Evolutionary conservation across 2,797 vertebrate species (phyloP).

Genomic region (Emydoidea blandingii): DNA sequence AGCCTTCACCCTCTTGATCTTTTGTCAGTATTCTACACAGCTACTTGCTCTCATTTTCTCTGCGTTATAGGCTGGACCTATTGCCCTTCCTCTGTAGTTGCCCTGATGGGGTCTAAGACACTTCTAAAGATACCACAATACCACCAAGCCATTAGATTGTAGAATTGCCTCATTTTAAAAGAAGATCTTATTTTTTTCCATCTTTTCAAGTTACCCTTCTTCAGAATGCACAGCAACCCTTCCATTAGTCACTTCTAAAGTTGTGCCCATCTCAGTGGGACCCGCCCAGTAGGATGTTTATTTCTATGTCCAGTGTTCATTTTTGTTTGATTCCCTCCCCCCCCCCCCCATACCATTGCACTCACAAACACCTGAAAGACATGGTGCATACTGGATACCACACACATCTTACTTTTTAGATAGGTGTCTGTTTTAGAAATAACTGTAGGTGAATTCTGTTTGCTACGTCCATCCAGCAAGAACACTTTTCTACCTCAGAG

Average conservation of each 20-base stretch:
- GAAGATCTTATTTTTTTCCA: too few species aligned
- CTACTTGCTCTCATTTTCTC: not conserved
- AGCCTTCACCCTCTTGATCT: not conserved
- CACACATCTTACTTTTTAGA: not conserved
- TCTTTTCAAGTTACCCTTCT: not conserved
- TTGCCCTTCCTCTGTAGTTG: too few species aligned
- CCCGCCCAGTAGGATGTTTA: too few species aligned
- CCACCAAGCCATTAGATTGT: too few species aligned
- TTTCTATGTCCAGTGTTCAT: not conserved
- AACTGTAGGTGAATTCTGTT: not conserved
- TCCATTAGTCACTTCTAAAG: not conserved
- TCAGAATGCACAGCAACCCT: not conserved
- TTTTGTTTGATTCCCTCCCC: not conserved
- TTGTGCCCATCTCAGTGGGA: not conserved
- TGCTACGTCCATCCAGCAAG: not conserved
- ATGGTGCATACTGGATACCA: not conserved
- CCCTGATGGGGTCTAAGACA: too few species aligned
- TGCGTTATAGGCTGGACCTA: not conserved
- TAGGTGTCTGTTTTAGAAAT: not conserved
- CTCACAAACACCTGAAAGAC: not conserved
- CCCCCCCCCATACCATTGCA: not conserved
- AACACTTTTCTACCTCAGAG: not conserved
- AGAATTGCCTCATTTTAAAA: too few species aligned
- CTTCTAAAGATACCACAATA: too few species aligned
- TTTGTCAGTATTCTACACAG: not conserved